Evolutionary conservation across 2,888 invertebrate genomes (phyloP).

Genomic region (Desoria tigrina): DNA sequence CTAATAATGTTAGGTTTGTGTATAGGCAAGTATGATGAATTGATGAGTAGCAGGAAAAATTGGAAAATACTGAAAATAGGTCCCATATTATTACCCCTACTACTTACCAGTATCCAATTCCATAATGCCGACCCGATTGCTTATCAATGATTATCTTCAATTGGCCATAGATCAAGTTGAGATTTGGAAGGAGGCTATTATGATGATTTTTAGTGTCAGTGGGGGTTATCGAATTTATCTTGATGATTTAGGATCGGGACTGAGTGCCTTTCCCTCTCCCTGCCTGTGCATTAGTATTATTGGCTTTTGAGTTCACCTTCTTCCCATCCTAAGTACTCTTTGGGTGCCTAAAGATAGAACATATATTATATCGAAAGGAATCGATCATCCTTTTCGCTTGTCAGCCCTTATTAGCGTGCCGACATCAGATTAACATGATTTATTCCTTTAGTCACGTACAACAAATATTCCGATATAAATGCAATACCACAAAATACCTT

Average conservation of each 20-base stretch:
- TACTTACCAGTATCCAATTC: too few species aligned
- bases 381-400: constrained; percentile 18
- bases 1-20: too few species aligned
- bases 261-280: neutral
- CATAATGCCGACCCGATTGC: too few species aligned
- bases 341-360: neutral
- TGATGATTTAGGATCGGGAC: neutral
- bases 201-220: neutral
- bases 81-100: too few species aligned
- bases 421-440: constrained; percentile 26
- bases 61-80: too few species aligned
- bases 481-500: constrained; percentile 6
- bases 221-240: constrained; percentile 20
- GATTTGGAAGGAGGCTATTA: neutral
- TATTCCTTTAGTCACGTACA: constrained; percentile 18
- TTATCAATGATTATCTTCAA: too few species aligned
- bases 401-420: constrained; percentile 21
- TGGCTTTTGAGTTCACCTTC: constrained; percentile 5
- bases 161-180: too few species aligned
- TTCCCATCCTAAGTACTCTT: neutral
- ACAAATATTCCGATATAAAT: constrained; percentile 7
- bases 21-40: too few species aligned
- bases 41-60: too few species aligned
- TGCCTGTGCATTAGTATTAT: constrained; percentile 17
- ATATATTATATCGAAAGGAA: neutral